Evolutionary conservation across 1,140 invertebrate species (phyloP).

Genomic region (Drosophila prosaltans): DNA sequence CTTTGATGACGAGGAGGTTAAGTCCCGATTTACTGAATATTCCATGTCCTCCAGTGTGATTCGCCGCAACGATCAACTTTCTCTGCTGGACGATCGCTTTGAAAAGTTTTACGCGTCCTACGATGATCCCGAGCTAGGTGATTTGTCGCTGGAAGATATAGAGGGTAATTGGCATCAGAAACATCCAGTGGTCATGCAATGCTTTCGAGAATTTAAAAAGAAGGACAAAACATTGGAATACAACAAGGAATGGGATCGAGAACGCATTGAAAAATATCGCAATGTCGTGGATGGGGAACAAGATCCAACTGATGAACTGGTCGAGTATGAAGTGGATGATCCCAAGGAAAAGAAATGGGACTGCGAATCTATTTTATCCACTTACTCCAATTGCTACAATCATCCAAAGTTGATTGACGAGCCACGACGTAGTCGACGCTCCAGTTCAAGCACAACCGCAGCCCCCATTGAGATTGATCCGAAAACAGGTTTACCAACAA

Average conservation of each 20-base stretch:
- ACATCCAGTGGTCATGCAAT: conserved; percentile 87
- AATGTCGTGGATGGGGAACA: conserved; percentile 85
- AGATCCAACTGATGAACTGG: conserved; percentile 85
- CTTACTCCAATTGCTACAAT: conserved; percentile 95
- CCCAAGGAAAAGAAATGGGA: conserved; percentile 91
- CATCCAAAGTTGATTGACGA: conserved; percentile 94
- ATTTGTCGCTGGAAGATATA: conserved; percentile 94
- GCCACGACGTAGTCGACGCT: conserved; percentile 85
- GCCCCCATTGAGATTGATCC: conserved; percentile 88
- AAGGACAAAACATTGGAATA: conserved; percentile 86
- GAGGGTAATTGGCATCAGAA: conserved; percentile 90
- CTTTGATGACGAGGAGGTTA: conserved; percentile 90
- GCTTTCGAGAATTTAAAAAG: conserved; percentile 86
- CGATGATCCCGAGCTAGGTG: conserved; percentile 95
- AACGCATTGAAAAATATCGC: conserved; percentile 85
- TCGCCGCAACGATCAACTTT: conserved; percentile 91
- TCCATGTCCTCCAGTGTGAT: conserved; percentile 97
- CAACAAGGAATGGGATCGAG: conserved; percentile 87
- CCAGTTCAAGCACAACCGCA: conserved; percentile 76
- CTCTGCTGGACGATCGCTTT: conserved; percentile 94
- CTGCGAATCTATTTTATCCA: conserved; percentile 95
- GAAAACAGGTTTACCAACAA: conserved; percentile 89
- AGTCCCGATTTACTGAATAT: conserved; percentile 95
- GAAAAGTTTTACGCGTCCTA: conserved; percentile 95
- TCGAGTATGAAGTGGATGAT: conserved; percentile 86